Conservation (phyloP, 2,797 vertebrate species). For the Platyrinchus mystaceus region DNA sequence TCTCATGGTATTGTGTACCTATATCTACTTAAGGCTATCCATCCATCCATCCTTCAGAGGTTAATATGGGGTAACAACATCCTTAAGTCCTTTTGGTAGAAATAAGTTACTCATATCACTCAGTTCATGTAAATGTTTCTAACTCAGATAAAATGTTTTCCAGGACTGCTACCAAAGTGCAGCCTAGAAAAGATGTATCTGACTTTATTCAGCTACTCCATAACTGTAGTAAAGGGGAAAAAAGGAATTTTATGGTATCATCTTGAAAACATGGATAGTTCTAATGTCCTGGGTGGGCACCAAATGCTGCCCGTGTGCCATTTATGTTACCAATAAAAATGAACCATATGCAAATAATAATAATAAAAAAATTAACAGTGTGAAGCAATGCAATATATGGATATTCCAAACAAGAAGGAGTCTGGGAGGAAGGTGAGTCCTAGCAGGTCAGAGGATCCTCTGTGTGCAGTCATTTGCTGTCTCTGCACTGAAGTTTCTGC, state of each 20-base stretch:
- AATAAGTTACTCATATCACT: neutral
- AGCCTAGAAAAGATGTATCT: neutral
- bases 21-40: neutral
- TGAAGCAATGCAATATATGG: neutral
- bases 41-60: neutral
- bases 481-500: neutral
- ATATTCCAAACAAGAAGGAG: neutral
- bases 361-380: too few relatives aligned
- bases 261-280: neutral
- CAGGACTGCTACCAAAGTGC: neutral
- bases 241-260: neutral
- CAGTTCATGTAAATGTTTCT: neutral
- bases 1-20: neutral
- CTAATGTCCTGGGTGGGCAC: accelerated
- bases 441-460: neutral
- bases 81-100: neutral
- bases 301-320: neutral
- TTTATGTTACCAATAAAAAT: neutral
- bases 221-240: neutral
- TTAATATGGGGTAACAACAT: neutral
- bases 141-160: neutral
- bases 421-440: neutral
- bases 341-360: neutral
- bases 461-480: neutral
- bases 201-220: neutral